phyloP scores from a whole-genome alignment of 2,888 invertebrate species.

The Drosophila sordidapex region DNA sequence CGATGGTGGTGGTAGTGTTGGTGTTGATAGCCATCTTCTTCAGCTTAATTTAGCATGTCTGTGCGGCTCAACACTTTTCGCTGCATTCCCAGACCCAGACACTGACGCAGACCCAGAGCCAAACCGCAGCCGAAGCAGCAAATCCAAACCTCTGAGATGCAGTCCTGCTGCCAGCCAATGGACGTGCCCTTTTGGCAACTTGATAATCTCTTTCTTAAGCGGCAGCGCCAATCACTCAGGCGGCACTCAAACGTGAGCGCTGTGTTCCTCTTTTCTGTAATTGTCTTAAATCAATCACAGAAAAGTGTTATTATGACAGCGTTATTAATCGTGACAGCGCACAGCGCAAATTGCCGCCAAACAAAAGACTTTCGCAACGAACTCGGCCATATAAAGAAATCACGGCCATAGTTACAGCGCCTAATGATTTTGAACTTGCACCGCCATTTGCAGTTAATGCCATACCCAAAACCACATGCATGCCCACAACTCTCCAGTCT shows the following conservation, averaged over 20 bases:
- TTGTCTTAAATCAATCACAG: slow-evolving; percentile 80
- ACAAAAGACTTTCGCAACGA: slow-evolving; percentile 57
- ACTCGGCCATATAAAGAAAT: slow-evolving; percentile 29
- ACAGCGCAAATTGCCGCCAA: slow-evolving; percentile 61
- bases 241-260: slow-evolving; percentile 74
- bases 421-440: slow-evolving; percentile 77
- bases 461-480: slow-evolving; percentile 51
- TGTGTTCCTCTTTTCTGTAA: slow-evolving; percentile 80
- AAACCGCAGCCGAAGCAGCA: not conserved
- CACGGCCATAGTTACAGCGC: slow-evolving; percentile 36
- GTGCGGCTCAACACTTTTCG: slow-evolving; percentile 78
- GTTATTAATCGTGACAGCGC: slow-evolving; percentile 80
- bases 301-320: slow-evolving; percentile 80
- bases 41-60: slow-evolving; percentile 80
- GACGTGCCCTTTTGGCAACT: slow-evolving; percentile 81
- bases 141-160: not conserved
- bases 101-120: slow-evolving; percentile 10
- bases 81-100: slow-evolving; percentile 38
- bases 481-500: slow-evolving; percentile 32
- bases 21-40: slow-evolving; percentile 80
- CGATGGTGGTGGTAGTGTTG: slow-evolving; percentile 52
- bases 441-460: slow-evolving; percentile 75
- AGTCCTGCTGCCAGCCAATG: slow-evolving; percentile 37
- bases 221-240: slow-evolving; percentile 78
- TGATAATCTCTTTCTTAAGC: slow-evolving; percentile 80